phyloP scores from a whole-genome alignment of 2,888 invertebrate species.

The Amphipoea lucens region DNA sequence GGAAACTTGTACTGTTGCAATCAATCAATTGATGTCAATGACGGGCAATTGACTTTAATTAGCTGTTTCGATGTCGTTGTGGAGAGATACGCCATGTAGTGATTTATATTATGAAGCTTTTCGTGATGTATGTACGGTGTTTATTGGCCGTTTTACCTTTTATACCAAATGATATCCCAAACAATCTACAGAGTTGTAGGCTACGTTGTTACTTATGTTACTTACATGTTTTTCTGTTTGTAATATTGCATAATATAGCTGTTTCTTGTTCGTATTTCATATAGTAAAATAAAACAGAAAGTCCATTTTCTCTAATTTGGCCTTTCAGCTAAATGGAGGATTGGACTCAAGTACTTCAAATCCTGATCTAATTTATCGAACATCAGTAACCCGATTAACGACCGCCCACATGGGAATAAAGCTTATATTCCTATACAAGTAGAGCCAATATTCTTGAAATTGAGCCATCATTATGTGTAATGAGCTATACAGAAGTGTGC shows the following conservation, averaged over 20 bases:
- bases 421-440: slow-evolving; percentile 22
- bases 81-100: slow-evolving; percentile 39
- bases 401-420: slow-evolving; percentile 17
- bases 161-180: background rate
- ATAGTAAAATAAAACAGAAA: background rate
- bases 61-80: slow-evolving; percentile 32
- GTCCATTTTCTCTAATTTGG: background rate
- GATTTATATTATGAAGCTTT: slow-evolving; percentile 43
- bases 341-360: background rate
- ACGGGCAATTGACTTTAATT: slow-evolving; percentile 74
- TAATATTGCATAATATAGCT: background rate
- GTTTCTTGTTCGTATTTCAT: background rate
- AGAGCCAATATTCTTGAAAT: slow-evolving; percentile 35
- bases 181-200: too few relatives aligned
- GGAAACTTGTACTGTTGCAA: slow-evolving; percentile 58
- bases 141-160: background rate
- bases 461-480: slow-evolving; percentile 46
- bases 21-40: slow-evolving; percentile 78
- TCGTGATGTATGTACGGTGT: background rate
- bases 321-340: background rate
- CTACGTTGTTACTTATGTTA: too few relatives aligned
- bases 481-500: slow-evolving; percentile 29
- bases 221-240: too few relatives aligned
- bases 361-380: slow-evolving; percentile 29
- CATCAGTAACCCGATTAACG: slow-evolving; percentile 9